These are phyloP conservation scores for Gyps fulvus DNA, from an alignment of 2,113 vertebrate species.

Conservation along the genomic window DNA sequence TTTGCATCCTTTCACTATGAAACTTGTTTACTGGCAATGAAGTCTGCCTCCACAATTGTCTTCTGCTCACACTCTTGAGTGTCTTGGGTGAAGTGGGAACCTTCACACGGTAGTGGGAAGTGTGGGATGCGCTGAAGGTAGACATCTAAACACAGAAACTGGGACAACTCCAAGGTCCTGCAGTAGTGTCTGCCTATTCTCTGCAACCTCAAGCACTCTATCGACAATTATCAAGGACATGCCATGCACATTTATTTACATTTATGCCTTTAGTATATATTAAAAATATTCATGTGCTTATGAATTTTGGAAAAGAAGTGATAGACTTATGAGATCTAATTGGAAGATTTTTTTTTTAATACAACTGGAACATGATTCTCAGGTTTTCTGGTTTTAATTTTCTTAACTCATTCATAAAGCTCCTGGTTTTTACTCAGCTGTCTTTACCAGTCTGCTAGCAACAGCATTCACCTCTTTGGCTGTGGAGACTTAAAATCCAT, in stretches of 20 bases:
- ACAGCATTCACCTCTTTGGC: background rate
- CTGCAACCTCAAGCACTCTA: background rate
- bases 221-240: background rate
- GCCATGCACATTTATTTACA: background rate
- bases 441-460: background rate
- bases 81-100: background rate
- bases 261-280: background rate
- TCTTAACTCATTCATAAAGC: background rate
- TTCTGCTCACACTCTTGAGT: background rate
- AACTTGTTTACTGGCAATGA: background rate
- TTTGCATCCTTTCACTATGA: background rate
- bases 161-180: background rate
- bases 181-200: background rate
- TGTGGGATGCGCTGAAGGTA: background rate
- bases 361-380: background rate
- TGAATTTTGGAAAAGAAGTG: background rate
- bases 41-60: background rate
- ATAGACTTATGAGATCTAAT: background rate
- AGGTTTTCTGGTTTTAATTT: background rate
- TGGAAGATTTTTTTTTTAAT: background rate
- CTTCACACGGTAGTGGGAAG: background rate
- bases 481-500: background rate
- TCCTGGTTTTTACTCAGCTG: background rate
- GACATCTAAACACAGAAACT: background rate
- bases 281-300: background rate